phyloP scores from a whole-genome alignment of 1,140 invertebrate genomes.

The Neelides sp. region DNA sequence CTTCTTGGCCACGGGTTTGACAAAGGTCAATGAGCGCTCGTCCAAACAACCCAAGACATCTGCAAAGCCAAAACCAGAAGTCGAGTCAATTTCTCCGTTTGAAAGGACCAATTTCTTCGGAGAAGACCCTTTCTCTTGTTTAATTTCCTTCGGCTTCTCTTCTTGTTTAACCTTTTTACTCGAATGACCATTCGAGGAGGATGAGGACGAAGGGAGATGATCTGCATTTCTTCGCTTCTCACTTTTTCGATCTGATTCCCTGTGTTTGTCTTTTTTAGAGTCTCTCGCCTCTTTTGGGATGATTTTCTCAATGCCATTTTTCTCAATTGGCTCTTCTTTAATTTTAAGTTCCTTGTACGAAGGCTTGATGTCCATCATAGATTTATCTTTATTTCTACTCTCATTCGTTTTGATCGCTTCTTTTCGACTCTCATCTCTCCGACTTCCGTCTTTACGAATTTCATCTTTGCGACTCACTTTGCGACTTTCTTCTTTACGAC shows the following conservation, averaged over 20 bases:
- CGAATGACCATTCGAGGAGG: neutral
- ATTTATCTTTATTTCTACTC: neutral
- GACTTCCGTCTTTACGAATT: neutral
- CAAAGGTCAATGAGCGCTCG: neutral
- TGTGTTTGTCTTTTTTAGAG: neutral
- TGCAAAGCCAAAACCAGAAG: constrained; percentile 33
- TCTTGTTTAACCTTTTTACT: constrained; percentile 11
- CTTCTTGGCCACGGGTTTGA: neutral
- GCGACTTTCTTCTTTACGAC: constrained; percentile 11
- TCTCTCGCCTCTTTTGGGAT: constrained; percentile 1
- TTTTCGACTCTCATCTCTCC: constrained; percentile 11
- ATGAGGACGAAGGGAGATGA: neutral
- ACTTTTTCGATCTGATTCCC: constrained; percentile 8
- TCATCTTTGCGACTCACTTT: too few species aligned
- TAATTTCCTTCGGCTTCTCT: constrained; percentile 3
- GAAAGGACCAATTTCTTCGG: constrained; percentile 6
- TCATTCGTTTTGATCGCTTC: neutral
- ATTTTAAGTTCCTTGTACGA: neutral
- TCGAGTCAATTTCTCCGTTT: constrained; percentile 29
- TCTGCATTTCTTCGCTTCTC: constrained; percentile 2
- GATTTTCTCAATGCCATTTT: constrained; percentile 35
- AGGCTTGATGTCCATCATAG: too few species aligned
- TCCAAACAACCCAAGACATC: constrained; percentile 22
- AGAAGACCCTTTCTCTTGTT: neutral
- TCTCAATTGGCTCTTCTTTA: constrained; percentile 5